Percentiles rank a stretch among this genome's conserved stretches.
Conservation (phyloP, 1,140 invertebrate species). For the Platyura marginata region DNA sequence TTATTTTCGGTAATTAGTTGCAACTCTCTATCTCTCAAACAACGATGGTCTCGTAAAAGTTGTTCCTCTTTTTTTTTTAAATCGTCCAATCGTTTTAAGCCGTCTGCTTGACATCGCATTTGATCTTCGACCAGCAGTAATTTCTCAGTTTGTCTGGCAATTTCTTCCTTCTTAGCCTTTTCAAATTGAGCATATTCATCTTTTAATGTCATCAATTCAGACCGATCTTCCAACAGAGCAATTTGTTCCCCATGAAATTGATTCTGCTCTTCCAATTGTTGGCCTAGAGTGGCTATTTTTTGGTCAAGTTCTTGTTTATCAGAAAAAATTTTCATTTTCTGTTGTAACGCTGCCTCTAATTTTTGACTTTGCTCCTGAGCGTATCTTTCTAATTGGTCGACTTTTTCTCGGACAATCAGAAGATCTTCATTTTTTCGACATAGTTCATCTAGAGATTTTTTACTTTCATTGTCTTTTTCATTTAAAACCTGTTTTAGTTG, state of each 20-base stretch:
- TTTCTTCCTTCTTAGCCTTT: conserved; percentile 11
- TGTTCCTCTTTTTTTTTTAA: conserved; percentile 12
- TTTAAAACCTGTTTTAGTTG: background rate
- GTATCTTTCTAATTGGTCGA: no score
- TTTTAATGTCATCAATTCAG: background rate
- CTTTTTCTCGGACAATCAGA: no score
- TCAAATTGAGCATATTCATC: conserved; percentile 2
- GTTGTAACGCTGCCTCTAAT: no score
- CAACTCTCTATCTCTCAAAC: background rate
- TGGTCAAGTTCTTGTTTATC: no score
- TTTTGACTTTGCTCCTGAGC: no score
- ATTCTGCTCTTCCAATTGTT: no score
- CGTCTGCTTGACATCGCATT: conserved; percentile 19
- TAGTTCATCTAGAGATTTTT: background rate
- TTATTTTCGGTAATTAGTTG: background rate
- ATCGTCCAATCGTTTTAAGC: conserved; percentile 5
- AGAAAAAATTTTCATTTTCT: no score
- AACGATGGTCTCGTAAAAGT: background rate
- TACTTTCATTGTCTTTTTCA: background rate
- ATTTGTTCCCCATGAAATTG: no score
- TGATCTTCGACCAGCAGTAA: conserved; percentile 19
- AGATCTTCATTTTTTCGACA: background rate
- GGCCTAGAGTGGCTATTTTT: no score
- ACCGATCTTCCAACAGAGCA: background rate
- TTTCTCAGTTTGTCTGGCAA: conserved; percentile 20